A percentile compares a stretch with the other conserved stretches of the same genome.
Evolutionary conservation across 1,140 invertebrate species (phyloP).

Genomic region (Drosophila leontia): DNA sequence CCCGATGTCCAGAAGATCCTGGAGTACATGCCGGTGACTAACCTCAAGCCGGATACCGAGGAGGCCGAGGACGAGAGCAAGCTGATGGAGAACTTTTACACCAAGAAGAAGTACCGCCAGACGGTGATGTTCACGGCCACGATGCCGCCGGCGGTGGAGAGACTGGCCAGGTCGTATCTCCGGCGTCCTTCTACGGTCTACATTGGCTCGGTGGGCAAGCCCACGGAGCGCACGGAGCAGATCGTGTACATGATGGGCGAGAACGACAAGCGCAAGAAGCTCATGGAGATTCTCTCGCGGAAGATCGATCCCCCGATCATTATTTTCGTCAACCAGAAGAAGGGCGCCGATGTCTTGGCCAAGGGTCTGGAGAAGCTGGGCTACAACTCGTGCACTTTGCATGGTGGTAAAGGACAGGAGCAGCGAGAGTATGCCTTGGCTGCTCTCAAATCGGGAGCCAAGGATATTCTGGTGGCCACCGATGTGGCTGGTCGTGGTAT

Average conservation of each 20-base stretch:
- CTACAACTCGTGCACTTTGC: conserved; percentile 98
- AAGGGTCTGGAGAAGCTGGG: conserved; percentile 98
- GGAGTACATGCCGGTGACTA: conserved; percentile 99
- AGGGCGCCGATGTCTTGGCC: conserved; percentile 98
- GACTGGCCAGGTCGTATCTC: conserved; percentile 97
- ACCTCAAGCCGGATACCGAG: conserved; percentile 99
- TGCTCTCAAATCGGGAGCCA: conserved; percentile 96
- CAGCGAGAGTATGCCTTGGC: conserved; percentile 99
- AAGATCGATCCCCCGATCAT: conserved; percentile 98
- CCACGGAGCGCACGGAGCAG: conserved; percentile 99
- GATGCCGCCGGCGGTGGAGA: conserved; percentile 99
- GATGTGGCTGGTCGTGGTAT: conserved; percentile 99
- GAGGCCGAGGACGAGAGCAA: conserved; percentile 98
- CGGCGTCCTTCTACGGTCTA: conserved; percentile 98
- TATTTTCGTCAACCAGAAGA: conserved; percentile 99
- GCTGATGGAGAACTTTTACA: conserved; percentile 97
- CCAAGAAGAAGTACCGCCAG: conserved; percentile 99
- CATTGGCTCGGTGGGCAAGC: conserved; percentile 99
- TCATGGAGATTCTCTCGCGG: conserved; percentile 93
- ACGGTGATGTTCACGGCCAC: conserved; percentile 99
- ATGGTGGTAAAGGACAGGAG: conserved; percentile 99
- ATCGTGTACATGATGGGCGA: conserved; percentile 98
- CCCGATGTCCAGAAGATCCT: conserved; percentile 99
- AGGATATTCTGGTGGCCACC: conserved; percentile 99
- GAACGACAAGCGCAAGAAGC: conserved; percentile 95